Evolutionary conservation across 2,888 invertebrate genomes (phyloP).

Genomic region (Anthrax anthrax): DNA sequence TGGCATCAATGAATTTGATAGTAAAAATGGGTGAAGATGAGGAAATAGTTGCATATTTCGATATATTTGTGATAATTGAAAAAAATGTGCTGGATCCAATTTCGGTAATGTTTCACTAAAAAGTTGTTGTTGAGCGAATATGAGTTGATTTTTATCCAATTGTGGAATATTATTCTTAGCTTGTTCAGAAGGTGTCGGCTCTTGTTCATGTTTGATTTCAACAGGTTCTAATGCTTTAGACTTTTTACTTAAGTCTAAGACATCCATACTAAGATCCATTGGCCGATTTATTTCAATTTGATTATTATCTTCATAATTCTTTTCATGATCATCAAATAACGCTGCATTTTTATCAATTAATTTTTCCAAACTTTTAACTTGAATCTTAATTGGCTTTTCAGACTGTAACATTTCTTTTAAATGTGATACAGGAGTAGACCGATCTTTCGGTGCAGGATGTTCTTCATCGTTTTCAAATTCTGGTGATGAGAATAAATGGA

Average conservation of each 20-base stretch:
- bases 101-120: slow-evolving; percentile 46
- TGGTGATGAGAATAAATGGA: slow-evolving; percentile 40
- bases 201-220: slow-evolving; percentile 3
- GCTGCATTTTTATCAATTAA: slow-evolving; percentile 32
- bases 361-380: slow-evolving; percentile 48
- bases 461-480: slow-evolving; percentile 36
- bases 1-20: slow-evolving; percentile 41
- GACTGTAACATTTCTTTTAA: slow-evolving; percentile 37
- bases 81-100: slow-evolving; percentile 42
- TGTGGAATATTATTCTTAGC: slow-evolving; percentile 25
- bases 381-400: slow-evolving; percentile 40
- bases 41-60: slow-evolving; percentile 44
- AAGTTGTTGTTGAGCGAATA: slow-evolving; percentile 53
- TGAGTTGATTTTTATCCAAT: slow-evolving; percentile 42
- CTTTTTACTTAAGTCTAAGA: slow-evolving; percentile 72
- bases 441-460: slow-evolving; percentile 23
- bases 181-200: slow-evolving; percentile 8
- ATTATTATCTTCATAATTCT: slow-evolving; percentile 27
- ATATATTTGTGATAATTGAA: slow-evolving; percentile 48
- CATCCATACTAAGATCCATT: slow-evolving; percentile 63
- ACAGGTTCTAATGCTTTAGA: slow-evolving; percentile 22
- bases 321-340: slow-evolving; percentile 6
- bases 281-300: slow-evolving; percentile 40
- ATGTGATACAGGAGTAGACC: slow-evolving; percentile 34
- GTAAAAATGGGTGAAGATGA: slow-evolving; percentile 50